A percentile compares a stretch with the other conserved stretches of the same genome.
phyloP scores from a whole-genome alignment of 2,113 vertebrate species.

The Empidonax traillii region DNA sequence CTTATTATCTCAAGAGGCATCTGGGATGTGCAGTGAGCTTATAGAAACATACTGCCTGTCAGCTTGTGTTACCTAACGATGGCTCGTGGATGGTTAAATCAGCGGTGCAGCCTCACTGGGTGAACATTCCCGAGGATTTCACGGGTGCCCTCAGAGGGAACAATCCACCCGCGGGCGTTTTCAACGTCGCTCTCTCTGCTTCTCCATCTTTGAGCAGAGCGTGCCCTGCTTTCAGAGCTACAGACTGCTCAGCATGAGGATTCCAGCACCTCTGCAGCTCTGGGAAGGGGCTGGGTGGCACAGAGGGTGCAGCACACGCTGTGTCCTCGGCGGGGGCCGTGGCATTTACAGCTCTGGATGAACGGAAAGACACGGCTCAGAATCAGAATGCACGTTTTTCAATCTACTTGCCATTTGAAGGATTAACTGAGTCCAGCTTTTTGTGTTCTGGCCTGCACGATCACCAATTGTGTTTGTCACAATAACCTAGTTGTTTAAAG shows the following conservation, averaged over 20 bases:
- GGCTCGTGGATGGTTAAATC: not conserved
- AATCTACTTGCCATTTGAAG: not conserved
- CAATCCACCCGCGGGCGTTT: not conserved
- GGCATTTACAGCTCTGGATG: not conserved
- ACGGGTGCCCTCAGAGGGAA: not conserved
- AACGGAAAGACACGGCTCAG: not conserved
- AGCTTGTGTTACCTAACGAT: not conserved
- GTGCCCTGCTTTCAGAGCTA: not conserved
- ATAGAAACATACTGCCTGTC: not conserved
- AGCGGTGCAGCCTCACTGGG: not conserved
- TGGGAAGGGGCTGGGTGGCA: not conserved
- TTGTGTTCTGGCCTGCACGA: fast-evolving
- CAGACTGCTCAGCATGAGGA: not conserved
- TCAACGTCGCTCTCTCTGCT: not conserved
- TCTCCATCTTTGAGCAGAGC: not conserved
- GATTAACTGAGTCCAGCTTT: not conserved
- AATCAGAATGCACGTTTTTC: not conserved
- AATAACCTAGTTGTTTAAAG: fast-evolving
- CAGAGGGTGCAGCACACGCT: not conserved
- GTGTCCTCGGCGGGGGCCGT: not conserved
- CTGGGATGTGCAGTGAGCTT: not conserved
- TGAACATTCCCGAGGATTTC: not conserved
- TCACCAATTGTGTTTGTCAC: not conserved
- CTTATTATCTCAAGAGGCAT: not conserved
- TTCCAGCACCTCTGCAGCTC: not conserved